Evolutionary conservation across 2,797 vertebrate species (phyloP).

Genomic region (Lepilemur ruficaudatus): DNA sequence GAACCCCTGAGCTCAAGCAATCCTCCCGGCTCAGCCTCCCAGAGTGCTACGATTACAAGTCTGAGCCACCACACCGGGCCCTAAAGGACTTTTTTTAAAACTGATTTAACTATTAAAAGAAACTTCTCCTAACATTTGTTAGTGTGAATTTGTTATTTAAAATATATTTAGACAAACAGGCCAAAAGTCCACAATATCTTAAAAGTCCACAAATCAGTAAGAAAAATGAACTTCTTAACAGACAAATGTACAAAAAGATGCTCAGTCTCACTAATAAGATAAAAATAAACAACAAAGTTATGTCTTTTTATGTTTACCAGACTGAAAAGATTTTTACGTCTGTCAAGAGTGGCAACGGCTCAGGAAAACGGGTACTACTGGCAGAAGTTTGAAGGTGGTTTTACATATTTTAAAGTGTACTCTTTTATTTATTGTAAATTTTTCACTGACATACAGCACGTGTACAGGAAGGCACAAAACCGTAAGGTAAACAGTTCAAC

Average conservation of each 20-base stretch:
- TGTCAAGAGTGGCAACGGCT: not conserved
- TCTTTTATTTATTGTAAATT: not conserved
- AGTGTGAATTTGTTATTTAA: conserved; percentile 33
- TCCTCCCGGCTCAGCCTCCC: too few relatives aligned
- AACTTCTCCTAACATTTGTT: not conserved
- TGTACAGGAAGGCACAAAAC: not conserved
- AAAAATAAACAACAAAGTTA: not conserved
- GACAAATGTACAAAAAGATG: not conserved
- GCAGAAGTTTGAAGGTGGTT: not conserved
- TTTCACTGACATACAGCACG: not conserved
- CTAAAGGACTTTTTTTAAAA: not conserved
- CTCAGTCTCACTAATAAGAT: not conserved
- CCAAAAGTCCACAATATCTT: not conserved
- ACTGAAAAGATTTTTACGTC: not conserved
- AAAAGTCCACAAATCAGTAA: not conserved
- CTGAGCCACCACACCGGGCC: too few relatives aligned
- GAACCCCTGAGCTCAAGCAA: too few relatives aligned
- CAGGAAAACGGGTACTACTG: not conserved
- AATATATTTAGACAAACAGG: not conserved
- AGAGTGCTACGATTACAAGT: too few relatives aligned
- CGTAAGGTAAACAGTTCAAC: not conserved
- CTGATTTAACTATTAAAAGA: not conserved
- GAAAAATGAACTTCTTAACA: not conserved
- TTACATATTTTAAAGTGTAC: not conserved
- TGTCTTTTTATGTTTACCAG: not conserved